Percentiles rank a stretch among this genome's conserved stretches.
Conservation (phyloP, 2,888 invertebrate genomes). For the Magallana nippona region DNA sequence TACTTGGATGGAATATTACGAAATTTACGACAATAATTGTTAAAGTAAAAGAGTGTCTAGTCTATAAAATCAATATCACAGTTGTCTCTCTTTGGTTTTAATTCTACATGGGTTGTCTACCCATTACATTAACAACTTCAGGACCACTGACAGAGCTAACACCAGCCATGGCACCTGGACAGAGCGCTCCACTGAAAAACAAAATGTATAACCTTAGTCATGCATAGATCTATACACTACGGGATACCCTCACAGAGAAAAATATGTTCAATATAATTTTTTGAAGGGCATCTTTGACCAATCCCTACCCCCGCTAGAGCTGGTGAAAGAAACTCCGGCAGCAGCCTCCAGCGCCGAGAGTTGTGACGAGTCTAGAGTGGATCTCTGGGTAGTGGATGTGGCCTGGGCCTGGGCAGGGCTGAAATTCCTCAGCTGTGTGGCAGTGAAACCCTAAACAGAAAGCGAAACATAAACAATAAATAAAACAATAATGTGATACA, state of each 20-base stretch:
- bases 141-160: neutral
- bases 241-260: neutral
- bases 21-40: too few species aligned
- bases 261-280: neutral
- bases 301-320: slow-evolving; percentile 7
- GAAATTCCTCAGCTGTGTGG: neutral
- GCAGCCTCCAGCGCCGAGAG: slow-evolving; percentile 12
- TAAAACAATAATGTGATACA: neutral
- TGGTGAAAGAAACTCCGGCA: neutral
- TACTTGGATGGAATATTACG: too few species aligned
- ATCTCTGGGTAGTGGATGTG: slow-evolving; percentile 14
- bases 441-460: neutral
- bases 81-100: neutral
- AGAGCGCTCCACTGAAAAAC: neutral
- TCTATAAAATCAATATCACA: neutral
- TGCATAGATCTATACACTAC: neutral
- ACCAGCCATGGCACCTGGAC: neutral
- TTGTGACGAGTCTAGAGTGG: neutral
- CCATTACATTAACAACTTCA: neutral
- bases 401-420: slow-evolving; percentile 17
- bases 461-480: neutral
- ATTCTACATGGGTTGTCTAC: too few species aligned
- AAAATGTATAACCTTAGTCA: neutral
- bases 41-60: too few species aligned
- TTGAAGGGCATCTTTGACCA: neutral